Conservation (phyloP, 2,888 invertebrate species). For the Euproctis similis region DNA sequence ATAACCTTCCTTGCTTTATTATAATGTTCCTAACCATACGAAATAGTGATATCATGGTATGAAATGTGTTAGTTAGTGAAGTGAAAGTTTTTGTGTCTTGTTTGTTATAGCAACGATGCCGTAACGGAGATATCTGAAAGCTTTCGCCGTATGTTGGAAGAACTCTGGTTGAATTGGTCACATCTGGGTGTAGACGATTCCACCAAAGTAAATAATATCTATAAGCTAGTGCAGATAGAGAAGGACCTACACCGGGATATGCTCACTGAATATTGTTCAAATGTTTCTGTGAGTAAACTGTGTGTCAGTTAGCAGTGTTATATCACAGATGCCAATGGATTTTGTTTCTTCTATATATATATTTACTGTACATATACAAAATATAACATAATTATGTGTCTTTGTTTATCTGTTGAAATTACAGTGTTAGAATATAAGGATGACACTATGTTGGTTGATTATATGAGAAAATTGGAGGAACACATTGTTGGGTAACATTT, state of each 20-base stretch:
- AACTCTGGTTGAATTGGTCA: conserved; percentile 64
- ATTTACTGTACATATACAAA: no score
- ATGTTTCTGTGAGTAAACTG: no score
- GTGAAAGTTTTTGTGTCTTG: no score
- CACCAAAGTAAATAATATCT: conserved; percentile 52
- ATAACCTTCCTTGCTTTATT: no score
- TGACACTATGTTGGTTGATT: conserved; percentile 61
- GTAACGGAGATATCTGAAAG: conserved; percentile 50
- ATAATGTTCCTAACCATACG: no score
- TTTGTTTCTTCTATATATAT: no score
- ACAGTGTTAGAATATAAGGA: conserved; percentile 55
- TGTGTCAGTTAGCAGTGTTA: no score
- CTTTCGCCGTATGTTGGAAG: conserved; percentile 54
- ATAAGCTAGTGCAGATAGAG: conserved; percentile 56
- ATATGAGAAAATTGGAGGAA: conserved; percentile 60
- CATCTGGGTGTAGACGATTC: conserved; percentile 60
- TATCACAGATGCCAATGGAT: no score
- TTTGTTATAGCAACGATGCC: conserved; percentile 54
- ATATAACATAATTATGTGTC: no score
- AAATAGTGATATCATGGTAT: no score
- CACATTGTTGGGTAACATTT: conserved; percentile 55
- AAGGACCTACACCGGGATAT: conserved; percentile 77
- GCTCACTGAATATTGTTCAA: conserved; percentile 75
- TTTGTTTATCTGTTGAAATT: conserved; percentile 61
- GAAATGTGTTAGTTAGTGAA: no score